phyloP scores from a whole-genome alignment of 2,888 invertebrate species.

The Melieria omissa region DNA sequence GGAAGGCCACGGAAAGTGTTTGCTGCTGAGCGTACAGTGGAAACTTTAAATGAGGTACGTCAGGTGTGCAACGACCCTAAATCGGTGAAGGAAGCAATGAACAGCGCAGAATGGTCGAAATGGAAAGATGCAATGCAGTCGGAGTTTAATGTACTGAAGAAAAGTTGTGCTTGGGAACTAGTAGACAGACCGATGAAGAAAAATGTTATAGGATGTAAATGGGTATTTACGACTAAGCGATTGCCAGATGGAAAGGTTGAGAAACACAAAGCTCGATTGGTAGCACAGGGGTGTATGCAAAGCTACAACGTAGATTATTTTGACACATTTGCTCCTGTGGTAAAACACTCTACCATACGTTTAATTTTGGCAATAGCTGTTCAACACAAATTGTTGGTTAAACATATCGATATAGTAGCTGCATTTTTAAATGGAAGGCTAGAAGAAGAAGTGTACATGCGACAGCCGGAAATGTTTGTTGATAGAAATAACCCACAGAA shows the following conservation, averaged over 20 bases:
- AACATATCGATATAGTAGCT: slow-evolving; percentile 24
- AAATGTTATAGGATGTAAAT: slow-evolving; percentile 15
- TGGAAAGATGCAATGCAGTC: slow-evolving; percentile 27
- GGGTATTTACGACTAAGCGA: slow-evolving; percentile 3
- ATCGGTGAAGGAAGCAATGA: slow-evolving; percentile 24
- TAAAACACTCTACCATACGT: slow-evolving; percentile 16
- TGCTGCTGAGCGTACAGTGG: slow-evolving; percentile 1
- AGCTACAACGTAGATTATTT: not conserved
- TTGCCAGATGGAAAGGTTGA: slow-evolving; percentile 4
- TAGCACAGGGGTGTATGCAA: slow-evolving; percentile 11
- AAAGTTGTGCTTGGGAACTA: slow-evolving; percentile 47
- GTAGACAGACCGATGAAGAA: slow-evolving; percentile 3
- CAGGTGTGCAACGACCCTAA: slow-evolving; percentile 8
- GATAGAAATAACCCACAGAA: slow-evolving; percentile 22
- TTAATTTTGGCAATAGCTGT: slow-evolving; percentile 12
- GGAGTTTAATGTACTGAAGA: slow-evolving; percentile 36
- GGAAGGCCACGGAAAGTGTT: slow-evolving; percentile 38
- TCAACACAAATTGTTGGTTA: slow-evolving; percentile 15
- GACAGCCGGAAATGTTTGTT: slow-evolving; percentile 38
- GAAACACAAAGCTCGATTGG: slow-evolving; percentile 17
- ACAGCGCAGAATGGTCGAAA: not conserved
- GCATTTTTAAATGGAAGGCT: slow-evolving; percentile 1
- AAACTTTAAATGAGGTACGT: not conserved
- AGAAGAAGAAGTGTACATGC: slow-evolving; percentile 17
- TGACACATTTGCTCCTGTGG: not conserved